Percentiles rank a stretch among this genome's conserved stretches.
These are phyloP conservation scores for Lepidochitona cinerea DNA, from an alignment of 2,888 invertebrate genomes.

Conservation along the genomic window DNA sequence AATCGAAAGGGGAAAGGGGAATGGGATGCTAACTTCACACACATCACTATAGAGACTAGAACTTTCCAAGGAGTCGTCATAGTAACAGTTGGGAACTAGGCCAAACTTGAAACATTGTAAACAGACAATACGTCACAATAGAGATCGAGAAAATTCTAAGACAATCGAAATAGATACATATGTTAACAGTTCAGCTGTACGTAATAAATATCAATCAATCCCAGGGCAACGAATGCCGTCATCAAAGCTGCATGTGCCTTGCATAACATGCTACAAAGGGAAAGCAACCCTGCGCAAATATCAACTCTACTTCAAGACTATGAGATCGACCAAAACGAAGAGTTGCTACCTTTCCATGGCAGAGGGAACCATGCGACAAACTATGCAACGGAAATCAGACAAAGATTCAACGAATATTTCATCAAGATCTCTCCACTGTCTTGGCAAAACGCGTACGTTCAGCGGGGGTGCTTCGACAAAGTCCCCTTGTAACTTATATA, in stretches of 20 bases:
- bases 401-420: neutral
- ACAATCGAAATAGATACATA: no score
- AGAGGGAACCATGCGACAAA: neutral
- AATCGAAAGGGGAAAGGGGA: no score
- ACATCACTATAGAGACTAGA: no score
- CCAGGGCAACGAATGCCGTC: neutral
- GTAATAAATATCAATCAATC: slow-evolving; percentile 11
- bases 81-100: no score
- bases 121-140: no score
- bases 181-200: slow-evolving; percentile 59
- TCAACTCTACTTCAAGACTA: neutral
- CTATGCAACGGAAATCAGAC: neutral
- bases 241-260: neutral
- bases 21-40: no score
- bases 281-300: neutral
- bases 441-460: neutral
- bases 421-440: neutral
- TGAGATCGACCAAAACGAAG: neutral
- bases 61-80: no score
- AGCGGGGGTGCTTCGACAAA: neutral
- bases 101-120: no score
- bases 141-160: no score
- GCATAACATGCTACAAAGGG: neutral
- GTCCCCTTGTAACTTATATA: no score
- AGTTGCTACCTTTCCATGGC: neutral